phyloP scores from a whole-genome alignment of 2,797 vertebrate genomes.

The Telmatherina bonti region DNA sequence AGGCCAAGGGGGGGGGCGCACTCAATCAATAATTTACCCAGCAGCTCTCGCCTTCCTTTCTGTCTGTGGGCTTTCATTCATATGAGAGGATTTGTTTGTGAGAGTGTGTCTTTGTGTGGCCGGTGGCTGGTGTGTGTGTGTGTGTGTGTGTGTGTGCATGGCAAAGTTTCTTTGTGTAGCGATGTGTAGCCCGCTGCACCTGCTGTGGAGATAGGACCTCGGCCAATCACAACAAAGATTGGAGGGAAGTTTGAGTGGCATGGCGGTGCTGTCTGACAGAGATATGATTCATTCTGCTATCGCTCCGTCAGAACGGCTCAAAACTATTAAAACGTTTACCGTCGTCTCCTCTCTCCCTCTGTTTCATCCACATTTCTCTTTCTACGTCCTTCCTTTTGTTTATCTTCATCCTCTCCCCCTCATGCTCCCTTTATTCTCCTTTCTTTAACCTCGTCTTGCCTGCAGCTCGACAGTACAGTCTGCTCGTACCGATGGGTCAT shows the following conservation, averaged over 20 bases:
- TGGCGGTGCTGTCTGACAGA: conserved; percentile 66
- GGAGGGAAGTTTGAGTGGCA: conserved; percentile 76
- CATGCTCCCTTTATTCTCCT: not conserved
- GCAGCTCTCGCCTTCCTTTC: conserved; percentile 29
- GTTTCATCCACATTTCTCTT: no score
- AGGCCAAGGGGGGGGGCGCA: conserved; percentile 60
- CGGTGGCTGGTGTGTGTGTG: conserved; percentile 15
- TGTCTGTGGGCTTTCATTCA: no score
- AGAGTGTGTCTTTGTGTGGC: conserved; percentile 35
- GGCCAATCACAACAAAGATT: conserved; percentile 71
- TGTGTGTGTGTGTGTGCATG: conserved; percentile 1
- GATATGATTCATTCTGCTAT: conserved; percentile 80
- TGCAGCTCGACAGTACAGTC: no score
- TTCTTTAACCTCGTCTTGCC: not conserved
- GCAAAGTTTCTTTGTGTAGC: conserved; percentile 10
- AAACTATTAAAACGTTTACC: conserved; percentile 43
- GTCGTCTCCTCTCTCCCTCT: conserved; percentile 1
- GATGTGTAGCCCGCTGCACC: conserved; percentile 59
- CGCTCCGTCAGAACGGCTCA: conserved; percentile 36
- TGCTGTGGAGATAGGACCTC: conserved; percentile 66
- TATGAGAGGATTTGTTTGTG: conserved; percentile 56
- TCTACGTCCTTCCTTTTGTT: conserved; percentile 1
- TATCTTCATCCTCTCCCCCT: not conserved
- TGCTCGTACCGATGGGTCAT: no score
- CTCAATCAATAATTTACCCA: conserved; percentile 67